Base-by-base conservation (phyloP, 2,113 vertebrate genomes). In the Lycaon pictus region DNA sequence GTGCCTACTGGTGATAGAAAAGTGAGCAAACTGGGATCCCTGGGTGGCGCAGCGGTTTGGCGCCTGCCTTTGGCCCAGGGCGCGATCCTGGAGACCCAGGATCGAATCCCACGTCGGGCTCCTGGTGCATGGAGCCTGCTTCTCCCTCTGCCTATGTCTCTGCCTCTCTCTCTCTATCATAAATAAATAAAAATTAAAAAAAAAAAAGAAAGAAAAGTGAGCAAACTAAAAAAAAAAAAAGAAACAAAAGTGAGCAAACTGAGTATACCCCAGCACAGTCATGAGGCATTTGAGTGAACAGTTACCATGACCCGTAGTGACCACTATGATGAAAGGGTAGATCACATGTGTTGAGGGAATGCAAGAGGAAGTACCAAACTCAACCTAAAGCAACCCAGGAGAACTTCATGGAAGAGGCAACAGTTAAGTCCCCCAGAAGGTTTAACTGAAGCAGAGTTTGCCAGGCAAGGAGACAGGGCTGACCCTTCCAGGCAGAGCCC, bases 401-500 rank as follows among this genome's bases (percentile, higher is more conserved):
- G 25, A 77, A 85, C 29, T 81, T 95, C 12, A 63, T 77, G 29
- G 76, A 48, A 43, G 58, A 82, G n/a, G n/a, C 91, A 77, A 72
- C 20, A 56, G n/a, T 92, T 87, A 89, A 87, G 27, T 15, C 15
- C 4, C 83, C 56, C 32, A 56, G 53, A 43, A 90, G 29, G 5
- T 80, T 80, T 82, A 80, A 67, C 65, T 92, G 29, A 63, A 95
- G 74, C 71, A 51, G 23, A 82, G 56, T 90, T 58, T 90, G 55
- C 56, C 56, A 87, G 23, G 29, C n/a, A 13, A 4, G 69, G 65
- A 93, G 69, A 29, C 79, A 81, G 25, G 43, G 25, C n/a, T 32
- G 37, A 55, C 27, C 16, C n/a, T 72, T n/a, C n/a, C 6, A 53
- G 37, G 55, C 25, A 87, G 77, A 88, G 37, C n/a, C 72, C 7